Base-by-base conservation (phyloP, 1,140 invertebrate genomes). In the Pogonomyrmex barbatus region DNA sequence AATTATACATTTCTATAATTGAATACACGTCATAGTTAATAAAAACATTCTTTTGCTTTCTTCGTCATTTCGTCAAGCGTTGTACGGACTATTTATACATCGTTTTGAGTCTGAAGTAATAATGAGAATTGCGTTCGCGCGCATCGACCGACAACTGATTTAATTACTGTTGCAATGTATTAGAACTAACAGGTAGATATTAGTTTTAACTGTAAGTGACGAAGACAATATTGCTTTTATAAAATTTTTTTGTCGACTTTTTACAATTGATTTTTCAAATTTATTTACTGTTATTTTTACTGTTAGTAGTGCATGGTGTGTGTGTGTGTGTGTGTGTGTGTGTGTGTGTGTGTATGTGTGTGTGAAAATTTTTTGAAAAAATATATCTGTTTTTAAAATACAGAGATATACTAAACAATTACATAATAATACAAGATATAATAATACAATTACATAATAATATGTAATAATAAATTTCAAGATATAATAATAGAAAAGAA, bases 71-170 rank as follows among this genome's bases (percentile, higher is more conserved):
- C 33, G 17, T 33, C 65, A n/a, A 1, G 2, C 47, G 17, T 62
- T 45, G 33, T 36, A 42, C 42, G 24, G 9, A 47, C 6, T 8
- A 14, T 81, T 58, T 73, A 9, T 63, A 60, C 54, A n/a, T 33
- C 2, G 8, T 45, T 12, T n/a, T 56, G 54, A 50, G 30, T 79
- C 14, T 79, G 45, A 54, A 75, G 30, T 42, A 56, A 12, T 54
- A 24, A 52, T 87, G n/a, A 58, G 39, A 84, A 87, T 87, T 84
- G 50, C 54, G 42, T 88, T 58, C 56, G 50, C 65, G 30, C 76
- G 36, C 56, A 87, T 54, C 45, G 45, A 87, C 60, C 77, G 63
- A 42, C 33, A 70, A 79, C 65, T 84, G 58, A 50, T 87, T 88
- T 87, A 87, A 84, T 88, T 77, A 87, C 36, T 70, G 50, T 39